Evolutionary conservation across 2,797 vertebrate genomes (phyloP), one percentile per base, ranked within the genome.

Genomic region (Mionectes olivaceus): DNA sequence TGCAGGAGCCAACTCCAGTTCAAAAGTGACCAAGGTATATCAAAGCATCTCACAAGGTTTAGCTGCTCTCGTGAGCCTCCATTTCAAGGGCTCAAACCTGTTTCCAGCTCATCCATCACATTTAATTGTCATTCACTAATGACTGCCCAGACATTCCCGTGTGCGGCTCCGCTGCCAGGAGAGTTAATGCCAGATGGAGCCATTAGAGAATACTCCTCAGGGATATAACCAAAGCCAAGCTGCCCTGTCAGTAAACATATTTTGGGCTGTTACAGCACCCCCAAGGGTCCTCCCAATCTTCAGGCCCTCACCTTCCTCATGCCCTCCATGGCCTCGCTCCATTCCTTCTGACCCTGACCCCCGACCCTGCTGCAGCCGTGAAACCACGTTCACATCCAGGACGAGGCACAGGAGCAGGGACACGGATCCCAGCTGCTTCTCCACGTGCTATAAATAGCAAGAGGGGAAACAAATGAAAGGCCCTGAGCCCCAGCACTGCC

Each of bases 61-160:
- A 61, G 50, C 35, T 78, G 16, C 2, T 15, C 63, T 44, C 64
- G 37, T 0, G 1, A 81, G 32, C 53, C 24, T 21, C 28, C 21
- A 3, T 41, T 8, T 3, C 0, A 68, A 78, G 41, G 61, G n/a
- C 63, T 60, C 50, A 59, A 13, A 47, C 16, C 37, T 35, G 53
- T 32, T 49, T 10, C 43, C 71, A 50, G 9, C 83, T 68, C n/a
- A 0, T 0, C 0, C 3, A 19, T 19, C 68, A 7, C 33, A 12
- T 4, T 33, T 23, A 49, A 75, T 63, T 49, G 32, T 11, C n/a
- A 1, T 30, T 56, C 27, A 0, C 14, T 53, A 68, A 30, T 1
- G 43, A 28, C 59, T 2, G 39, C 65, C 52, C 18, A 25, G 74
- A 24, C 18, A 0, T 4, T 8, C 9, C 13, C 2, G 0, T 0